Evolutionary conservation across 2,797 vertebrate species (phyloP).

Genomic region (Pangasius krempfi): DNA sequence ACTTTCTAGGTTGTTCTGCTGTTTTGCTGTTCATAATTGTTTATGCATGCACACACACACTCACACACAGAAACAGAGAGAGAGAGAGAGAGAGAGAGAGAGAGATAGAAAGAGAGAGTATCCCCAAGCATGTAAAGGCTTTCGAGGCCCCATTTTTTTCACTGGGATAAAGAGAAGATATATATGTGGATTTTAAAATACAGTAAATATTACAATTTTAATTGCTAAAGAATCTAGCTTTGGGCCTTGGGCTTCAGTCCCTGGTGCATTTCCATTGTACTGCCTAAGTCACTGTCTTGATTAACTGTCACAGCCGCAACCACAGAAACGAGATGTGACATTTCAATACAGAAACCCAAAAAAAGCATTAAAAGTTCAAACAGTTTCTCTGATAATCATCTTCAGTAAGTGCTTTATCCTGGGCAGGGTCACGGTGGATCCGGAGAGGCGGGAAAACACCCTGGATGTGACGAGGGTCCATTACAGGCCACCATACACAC

Average conservation of each 20-base stretch:
- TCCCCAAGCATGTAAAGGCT: neutral
- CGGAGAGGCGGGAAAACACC: neutral
- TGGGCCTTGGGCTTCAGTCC: neutral
- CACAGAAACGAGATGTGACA: neutral
- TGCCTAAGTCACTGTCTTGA: neutral
- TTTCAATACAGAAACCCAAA: neutral
- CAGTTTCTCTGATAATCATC: neutral
- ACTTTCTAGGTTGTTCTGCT: neutral
- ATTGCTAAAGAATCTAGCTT: neutral
- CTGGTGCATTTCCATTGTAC: neutral
- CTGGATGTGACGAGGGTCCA: neutral
- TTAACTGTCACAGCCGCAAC: neutral
- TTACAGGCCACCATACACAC: neutral
- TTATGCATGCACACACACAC: neutral
- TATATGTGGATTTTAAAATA: neutral
- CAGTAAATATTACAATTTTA: neutral
- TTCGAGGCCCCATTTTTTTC: neutral
- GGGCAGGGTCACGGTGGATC: neutral
- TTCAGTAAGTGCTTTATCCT: neutral
- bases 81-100: constrained; percentile 1
- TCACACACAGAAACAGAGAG: neutral
- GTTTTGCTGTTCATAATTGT: neutral
- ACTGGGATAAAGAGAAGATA: neutral
- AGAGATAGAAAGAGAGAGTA: neutral
- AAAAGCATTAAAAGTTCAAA: neutral